phyloP scores from a whole-genome alignment of 2,797 vertebrate genomes.

The Manis javanica region DNA sequence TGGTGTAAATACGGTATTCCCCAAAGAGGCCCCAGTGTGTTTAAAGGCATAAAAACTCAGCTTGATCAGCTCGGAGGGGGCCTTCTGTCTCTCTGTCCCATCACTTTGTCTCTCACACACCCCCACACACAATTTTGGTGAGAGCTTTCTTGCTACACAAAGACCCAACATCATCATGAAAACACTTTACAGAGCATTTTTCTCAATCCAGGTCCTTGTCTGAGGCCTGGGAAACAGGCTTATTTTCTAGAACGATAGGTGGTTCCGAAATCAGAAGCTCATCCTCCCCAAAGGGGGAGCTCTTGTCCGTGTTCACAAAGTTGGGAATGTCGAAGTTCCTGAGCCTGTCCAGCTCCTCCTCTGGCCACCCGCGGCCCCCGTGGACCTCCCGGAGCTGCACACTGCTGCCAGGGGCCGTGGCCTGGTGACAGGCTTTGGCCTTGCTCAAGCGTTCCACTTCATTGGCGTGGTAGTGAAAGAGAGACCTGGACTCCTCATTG shows the following conservation, averaged over 20 bases:
- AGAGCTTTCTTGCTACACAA: neutral
- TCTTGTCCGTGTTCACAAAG: slow-evolving; percentile 93
- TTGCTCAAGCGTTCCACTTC: slow-evolving; percentile 87
- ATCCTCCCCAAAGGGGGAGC: slow-evolving; percentile 89
- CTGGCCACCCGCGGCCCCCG: slow-evolving; percentile 67
- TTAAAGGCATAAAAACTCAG: neutral
- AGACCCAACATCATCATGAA: slow-evolving; percentile 16
- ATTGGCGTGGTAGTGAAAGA: slow-evolving; percentile 93
- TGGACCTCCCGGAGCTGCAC: slow-evolving; percentile 83
- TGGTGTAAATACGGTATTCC: neutral
- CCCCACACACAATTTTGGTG: neutral
- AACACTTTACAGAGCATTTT: neutral
- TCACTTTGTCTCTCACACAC: neutral
- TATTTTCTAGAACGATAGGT: slow-evolving; percentile 87
- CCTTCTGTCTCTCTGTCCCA: neutral
- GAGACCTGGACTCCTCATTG: slow-evolving; percentile 88
- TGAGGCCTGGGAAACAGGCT: slow-evolving; percentile 80
- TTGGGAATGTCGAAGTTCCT: slow-evolving; percentile 94
- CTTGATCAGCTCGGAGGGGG: neutral
- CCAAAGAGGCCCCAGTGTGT: neutral
- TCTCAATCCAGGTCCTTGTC: slow-evolving; percentile 84
- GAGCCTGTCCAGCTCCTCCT: slow-evolving; percentile 86
- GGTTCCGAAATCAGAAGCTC: slow-evolving; percentile 91
- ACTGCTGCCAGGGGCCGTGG: slow-evolving; percentile 70
- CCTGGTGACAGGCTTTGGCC: slow-evolving; percentile 77